Conservation (phyloP, 1,140 invertebrate genomes). For the Dendroctonus valens region DNA sequence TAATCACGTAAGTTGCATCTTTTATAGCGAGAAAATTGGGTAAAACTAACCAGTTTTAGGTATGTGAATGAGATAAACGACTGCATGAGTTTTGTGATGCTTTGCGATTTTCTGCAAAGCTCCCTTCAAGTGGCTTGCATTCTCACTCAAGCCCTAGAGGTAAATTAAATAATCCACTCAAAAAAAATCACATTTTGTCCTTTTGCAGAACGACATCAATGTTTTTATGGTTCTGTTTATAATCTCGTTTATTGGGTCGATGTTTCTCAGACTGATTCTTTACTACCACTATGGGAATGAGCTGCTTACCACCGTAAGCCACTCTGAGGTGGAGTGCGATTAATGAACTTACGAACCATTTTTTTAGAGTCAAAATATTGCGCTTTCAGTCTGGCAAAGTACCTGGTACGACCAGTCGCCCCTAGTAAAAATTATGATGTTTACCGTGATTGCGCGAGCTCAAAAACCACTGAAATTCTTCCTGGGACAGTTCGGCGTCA, state of each 20-base stretch:
- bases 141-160: slow-evolving; percentile 8
- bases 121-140: slow-evolving; percentile 22
- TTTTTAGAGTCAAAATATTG: slow-evolving; percentile 21
- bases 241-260: background rate
- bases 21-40: background rate
- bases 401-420: slow-evolving; percentile 28
- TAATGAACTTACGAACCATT: background rate
- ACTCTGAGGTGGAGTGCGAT: background rate
- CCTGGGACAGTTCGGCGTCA: slow-evolving; percentile 26
- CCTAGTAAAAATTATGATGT: slow-evolving; percentile 27
- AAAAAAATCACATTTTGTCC: background rate
- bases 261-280: slow-evolving; percentile 17
- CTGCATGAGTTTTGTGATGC: slow-evolving; percentile 7
- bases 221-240: background rate
- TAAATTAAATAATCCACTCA: background rate
- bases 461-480: slow-evolving; percentile 12
- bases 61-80: slow-evolving; percentile 19
- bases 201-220: background rate
- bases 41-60: background rate
- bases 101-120: slow-evolving; percentile 27
- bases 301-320: slow-evolving; percentile 14
- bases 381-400: slow-evolving; percentile 20
- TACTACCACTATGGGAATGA: slow-evolving; percentile 27
- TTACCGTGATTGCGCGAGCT: slow-evolving; percentile 25
- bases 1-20: background rate